phyloP scores from a whole-genome alignment of 2,797 vertebrate genomes.

The Dendrocincla tyrannina region DNA sequence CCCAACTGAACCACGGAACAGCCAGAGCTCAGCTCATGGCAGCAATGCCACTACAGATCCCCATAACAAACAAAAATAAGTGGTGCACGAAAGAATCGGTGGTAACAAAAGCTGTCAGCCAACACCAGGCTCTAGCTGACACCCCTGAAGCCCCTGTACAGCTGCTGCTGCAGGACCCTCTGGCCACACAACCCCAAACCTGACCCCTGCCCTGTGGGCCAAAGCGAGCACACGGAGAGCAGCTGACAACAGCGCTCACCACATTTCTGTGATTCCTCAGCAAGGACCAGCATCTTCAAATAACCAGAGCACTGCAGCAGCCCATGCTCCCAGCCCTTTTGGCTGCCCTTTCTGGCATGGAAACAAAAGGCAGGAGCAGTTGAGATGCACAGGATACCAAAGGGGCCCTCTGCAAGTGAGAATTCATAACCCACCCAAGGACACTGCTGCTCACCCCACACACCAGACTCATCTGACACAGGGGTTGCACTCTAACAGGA shows the following conservation, averaged over 20 bases:
- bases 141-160: background rate
- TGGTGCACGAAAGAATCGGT: background rate
- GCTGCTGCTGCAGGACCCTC: background rate
- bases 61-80: background rate
- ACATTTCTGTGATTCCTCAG: slow-evolving; percentile 22
- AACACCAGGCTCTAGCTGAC: background rate
- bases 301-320: background rate
- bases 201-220: background rate
- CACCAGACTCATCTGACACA: background rate
- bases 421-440: background rate
- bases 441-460: background rate
- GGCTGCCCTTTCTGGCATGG: background rate
- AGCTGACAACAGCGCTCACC: background rate
- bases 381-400: background rate
- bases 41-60: background rate
- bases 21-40: background rate
- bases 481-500: background rate
- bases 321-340: background rate
- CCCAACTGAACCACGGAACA: rapidly evolving
- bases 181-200: background rate
- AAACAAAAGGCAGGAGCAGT: background rate
- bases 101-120: background rate
- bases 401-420: background rate
- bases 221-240: background rate
- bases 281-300: background rate